Evolutionary conservation across 2,113 vertebrate genomes (phyloP).

Genomic region (Sphaerodactylus townsendi): DNA sequence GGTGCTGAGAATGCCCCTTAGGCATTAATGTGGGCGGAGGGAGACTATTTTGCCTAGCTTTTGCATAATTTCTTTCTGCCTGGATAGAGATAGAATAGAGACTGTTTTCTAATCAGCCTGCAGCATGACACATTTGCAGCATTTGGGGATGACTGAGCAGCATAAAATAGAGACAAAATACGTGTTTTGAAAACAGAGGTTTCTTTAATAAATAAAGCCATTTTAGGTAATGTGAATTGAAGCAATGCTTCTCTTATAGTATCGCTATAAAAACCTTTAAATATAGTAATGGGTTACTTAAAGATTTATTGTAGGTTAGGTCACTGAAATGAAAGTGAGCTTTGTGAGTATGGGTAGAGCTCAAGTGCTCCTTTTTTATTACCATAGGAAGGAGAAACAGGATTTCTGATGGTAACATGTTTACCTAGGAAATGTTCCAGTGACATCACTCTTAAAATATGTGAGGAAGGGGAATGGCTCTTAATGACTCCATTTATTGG

Average conservation of each 20-base stretch:
- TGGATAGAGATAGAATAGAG: not conserved
- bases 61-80: not conserved
- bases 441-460: conserved; percentile 47
- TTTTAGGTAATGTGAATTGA: not conserved
- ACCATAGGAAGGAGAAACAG: conserved; percentile 11
- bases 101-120: not conserved
- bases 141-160: not conserved
- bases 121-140: not conserved
- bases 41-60: not conserved
- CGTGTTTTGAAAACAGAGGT: not conserved
- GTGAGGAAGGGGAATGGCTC: conserved; percentile 29
- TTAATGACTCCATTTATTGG: conserved; percentile 36
- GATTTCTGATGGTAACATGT: conserved; percentile 33
- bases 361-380: conserved; percentile 11
- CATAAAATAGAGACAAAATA: not conserved
- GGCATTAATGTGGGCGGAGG: not conserved
- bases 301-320: not conserved
- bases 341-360: not conserved
- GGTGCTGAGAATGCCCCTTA: conserved; percentile 14
- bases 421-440: conserved; percentile 51
- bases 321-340: not conserved
- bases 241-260: not conserved
- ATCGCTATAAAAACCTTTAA: not conserved
- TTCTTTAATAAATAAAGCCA: not conserved
- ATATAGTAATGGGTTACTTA: not conserved